phyloP scores from a whole-genome alignment of 2,888 invertebrate genomes.

The Mythimna impura region DNA sequence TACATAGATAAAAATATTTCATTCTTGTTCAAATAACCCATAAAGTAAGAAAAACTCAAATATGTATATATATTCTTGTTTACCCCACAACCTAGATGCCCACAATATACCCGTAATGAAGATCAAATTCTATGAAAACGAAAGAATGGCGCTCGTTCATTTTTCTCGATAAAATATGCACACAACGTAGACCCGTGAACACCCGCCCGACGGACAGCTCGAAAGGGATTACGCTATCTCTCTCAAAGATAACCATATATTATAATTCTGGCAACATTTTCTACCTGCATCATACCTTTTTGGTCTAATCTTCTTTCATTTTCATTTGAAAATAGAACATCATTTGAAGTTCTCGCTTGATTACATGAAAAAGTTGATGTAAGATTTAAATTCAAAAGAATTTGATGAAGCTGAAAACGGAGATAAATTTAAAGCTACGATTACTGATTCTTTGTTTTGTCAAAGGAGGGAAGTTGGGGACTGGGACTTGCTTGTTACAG shows the following conservation, averaged over 20 bases:
- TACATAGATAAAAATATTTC: not conserved
- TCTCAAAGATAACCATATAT: constrained; percentile 50
- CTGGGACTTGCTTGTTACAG: constrained; percentile 7
- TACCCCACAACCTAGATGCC: constrained; percentile 39
- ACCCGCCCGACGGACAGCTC: constrained; percentile 50
- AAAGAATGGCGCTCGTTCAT: constrained; percentile 52
- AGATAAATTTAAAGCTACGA: constrained; percentile 44
- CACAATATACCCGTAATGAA: constrained; percentile 42
- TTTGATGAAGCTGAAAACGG: constrained; percentile 27
- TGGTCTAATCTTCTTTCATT: constrained; percentile 48
- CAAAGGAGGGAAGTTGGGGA: constrained; percentile 7
- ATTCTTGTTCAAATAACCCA: not conserved
- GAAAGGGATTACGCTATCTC: constrained; percentile 53
- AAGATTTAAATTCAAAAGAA: constrained; percentile 50
- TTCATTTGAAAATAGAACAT: constrained; percentile 32
- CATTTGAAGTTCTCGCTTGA: constrained; percentile 37
- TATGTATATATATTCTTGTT: constrained; percentile 49
- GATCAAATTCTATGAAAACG: constrained; percentile 45
- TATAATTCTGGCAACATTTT: constrained; percentile 40
- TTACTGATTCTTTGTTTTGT: constrained; percentile 41
- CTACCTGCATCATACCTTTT: constrained; percentile 34
- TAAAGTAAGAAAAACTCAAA: constrained; percentile 8
- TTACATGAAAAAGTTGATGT: constrained; percentile 47
- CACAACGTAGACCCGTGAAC: constrained; percentile 40
- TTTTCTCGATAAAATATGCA: constrained; percentile 63